Evolutionary conservation across 2,797 vertebrate species (phyloP).

Genomic region (Clamator glandarius): DNA sequence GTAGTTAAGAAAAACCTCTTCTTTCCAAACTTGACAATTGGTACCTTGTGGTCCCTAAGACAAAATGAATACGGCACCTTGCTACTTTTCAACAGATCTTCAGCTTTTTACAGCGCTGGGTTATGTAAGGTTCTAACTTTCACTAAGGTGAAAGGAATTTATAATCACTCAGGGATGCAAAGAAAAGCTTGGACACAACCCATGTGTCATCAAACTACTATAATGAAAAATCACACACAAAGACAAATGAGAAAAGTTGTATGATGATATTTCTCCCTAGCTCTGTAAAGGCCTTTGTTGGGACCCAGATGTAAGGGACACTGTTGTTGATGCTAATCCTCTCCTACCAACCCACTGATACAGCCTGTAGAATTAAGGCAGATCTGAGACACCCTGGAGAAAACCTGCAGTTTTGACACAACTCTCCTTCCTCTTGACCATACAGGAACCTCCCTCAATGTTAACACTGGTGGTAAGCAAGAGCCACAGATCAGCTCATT

Average conservation of each 20-base stretch:
- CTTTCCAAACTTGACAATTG: not conserved
- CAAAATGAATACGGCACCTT: not conserved
- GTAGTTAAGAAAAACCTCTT: not conserved
- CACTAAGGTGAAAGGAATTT: not conserved
- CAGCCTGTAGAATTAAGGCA: not conserved
- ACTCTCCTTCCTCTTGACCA: not conserved
- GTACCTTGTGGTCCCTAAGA: not conserved
- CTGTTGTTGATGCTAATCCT: not conserved
- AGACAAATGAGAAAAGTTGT: not conserved
- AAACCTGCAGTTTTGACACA: not conserved
- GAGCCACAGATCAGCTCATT: not conserved
- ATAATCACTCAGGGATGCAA: not conserved
- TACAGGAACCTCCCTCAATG: not conserved
- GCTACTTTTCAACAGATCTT: not conserved
- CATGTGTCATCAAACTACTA: not conserved
- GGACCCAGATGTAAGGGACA: not conserved
- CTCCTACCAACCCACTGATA: not conserved
- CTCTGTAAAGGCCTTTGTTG: not conserved
- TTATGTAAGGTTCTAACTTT: not conserved
- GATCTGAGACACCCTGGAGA: not conserved
- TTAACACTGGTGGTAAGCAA: rapidly evolving
- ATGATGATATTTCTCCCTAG: rapidly evolving
- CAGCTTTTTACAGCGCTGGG: not conserved
- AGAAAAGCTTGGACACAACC: not conserved
- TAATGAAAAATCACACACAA: not conserved